Base-by-base conservation (phyloP, 2,797 vertebrate genomes). In the Hyperoplus immaculatus region DNA sequence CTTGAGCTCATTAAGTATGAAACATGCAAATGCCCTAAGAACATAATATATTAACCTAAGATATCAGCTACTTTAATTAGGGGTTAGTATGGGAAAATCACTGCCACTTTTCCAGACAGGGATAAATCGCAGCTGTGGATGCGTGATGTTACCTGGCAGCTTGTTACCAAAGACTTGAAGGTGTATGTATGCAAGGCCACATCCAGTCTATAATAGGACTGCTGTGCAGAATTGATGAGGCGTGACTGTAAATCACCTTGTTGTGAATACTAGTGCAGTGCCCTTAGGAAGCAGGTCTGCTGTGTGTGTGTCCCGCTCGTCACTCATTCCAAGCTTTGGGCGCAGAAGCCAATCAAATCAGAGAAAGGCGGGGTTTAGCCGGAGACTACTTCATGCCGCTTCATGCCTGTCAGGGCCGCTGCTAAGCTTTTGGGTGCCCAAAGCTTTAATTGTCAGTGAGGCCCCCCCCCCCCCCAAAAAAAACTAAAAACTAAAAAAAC, bases 121-220 rank as follows among this genome's bases (percentile, higher is more conserved):
- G 14, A 16, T 67, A 70, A 78, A 54, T 0, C 21, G 54, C 62
- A 73, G 65, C 51, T 46, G 67, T 71, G 59, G 72, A 68, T 59
- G 76, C 5, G 13, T 78, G 74, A 71, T 82, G 74, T 76, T 77
- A 78, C 68, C 69, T 80, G 81, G 64, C 54, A 78, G 60, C 73
- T 68, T 77, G 42, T 76, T 82, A 14, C 81, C 43, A 83, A 77
- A 83, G 70, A 69, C 66, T 29, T 29, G 29, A 21, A 38, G 49
- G 65, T 43, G 54, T 72, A 61, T 46, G 64, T 79, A 73, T 83
- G 80, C 80, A 39, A 57, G 61, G 65, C 76, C 89, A 89, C 84
- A 85, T 86, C 71, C 67, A 36, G 15, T 57, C 78, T 88, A 84
- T 91, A 88, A 87, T 70, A 81, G 81, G 74, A 61, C 50, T 42